These are phyloP conservation scores for Patella depressa DNA, from an alignment of 2,888 invertebrate genomes.

Conservation along the genomic window DNA sequence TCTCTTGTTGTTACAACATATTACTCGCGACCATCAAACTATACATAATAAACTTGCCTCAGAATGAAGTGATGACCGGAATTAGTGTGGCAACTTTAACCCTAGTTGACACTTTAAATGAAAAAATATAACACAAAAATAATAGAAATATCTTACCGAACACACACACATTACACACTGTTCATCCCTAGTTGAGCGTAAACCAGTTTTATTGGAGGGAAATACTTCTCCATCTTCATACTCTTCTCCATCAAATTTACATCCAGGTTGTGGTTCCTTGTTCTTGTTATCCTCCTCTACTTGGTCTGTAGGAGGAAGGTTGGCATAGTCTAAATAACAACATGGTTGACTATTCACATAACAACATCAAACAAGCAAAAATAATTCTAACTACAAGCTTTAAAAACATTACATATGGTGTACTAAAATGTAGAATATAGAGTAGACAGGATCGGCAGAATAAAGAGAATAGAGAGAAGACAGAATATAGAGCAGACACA, in stretches of 20 bases:
- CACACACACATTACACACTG: slow-evolving; percentile 72
- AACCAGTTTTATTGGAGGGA: slow-evolving; percentile 69
- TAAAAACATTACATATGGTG: no score
- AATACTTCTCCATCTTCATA: slow-evolving; percentile 71
- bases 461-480: neutral
- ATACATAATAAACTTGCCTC: neutral
- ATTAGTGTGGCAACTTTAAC: neutral
- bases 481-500: neutral
- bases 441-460: neutral
- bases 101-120: neutral
- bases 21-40: no score
- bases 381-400: no score
- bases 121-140: neutral
- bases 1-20: no score
- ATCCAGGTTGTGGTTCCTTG: slow-evolving; percentile 46
- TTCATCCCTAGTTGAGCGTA: slow-evolving; percentile 62
- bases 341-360: slow-evolving; percentile 31
- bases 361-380: slow-evolving; percentile 15
- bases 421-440: no score
- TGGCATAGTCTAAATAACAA: slow-evolving; percentile 65
- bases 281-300: slow-evolving; percentile 42
- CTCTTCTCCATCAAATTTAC: slow-evolving; percentile 65
- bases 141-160: slow-evolving; percentile 59
- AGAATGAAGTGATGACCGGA: no score
- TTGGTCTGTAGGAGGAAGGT: slow-evolving; percentile 65